These are phyloP conservation scores for Hemaris fuciformis DNA, from an alignment of 2,888 invertebrate species.

Conservation along the genomic window DNA sequence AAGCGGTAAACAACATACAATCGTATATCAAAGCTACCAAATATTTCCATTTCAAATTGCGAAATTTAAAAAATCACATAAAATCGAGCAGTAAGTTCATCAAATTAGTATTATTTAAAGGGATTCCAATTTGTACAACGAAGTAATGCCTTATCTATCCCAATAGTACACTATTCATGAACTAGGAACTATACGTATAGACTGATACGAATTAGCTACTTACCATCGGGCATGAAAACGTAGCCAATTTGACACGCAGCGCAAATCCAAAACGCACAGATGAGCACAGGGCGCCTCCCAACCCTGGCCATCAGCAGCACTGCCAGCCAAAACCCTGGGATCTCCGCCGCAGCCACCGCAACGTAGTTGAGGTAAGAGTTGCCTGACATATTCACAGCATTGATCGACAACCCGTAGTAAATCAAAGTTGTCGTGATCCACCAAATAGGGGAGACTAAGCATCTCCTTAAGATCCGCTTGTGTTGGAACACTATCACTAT, in stretches of 20 bases:
- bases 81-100: too few relatives aligned
- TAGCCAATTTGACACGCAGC: slow-evolving; percentile 80
- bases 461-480: slow-evolving; percentile 47
- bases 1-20: too few relatives aligned
- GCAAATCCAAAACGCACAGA: slow-evolving; percentile 80
- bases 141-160: too few relatives aligned
- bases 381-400: slow-evolving; percentile 83
- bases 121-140: too few relatives aligned
- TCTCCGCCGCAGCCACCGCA: slow-evolving; percentile 82
- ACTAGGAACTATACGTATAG: background rate
- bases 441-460: slow-evolving; percentile 69
- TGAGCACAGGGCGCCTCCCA: slow-evolving; percentile 82
- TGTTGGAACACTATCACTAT: slow-evolving; percentile 53
- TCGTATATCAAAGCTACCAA: too few relatives aligned
- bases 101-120: too few relatives aligned
- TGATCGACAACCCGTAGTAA: slow-evolving; percentile 84
- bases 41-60: too few relatives aligned
- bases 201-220: slow-evolving; percentile 20
- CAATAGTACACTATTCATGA: too few relatives aligned
- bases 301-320: slow-evolving; percentile 79
- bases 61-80: too few relatives aligned
- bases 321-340: slow-evolving; percentile 84
- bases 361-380: slow-evolving; percentile 84
- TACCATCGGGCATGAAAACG: slow-evolving; percentile 77
- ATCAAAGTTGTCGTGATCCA: slow-evolving; percentile 84